Percentiles rank a stretch among this genome's conserved stretches.
Conservation (phyloP, 92 coral and sea anemone species). For the Micromussa lordhowensis region DNA sequence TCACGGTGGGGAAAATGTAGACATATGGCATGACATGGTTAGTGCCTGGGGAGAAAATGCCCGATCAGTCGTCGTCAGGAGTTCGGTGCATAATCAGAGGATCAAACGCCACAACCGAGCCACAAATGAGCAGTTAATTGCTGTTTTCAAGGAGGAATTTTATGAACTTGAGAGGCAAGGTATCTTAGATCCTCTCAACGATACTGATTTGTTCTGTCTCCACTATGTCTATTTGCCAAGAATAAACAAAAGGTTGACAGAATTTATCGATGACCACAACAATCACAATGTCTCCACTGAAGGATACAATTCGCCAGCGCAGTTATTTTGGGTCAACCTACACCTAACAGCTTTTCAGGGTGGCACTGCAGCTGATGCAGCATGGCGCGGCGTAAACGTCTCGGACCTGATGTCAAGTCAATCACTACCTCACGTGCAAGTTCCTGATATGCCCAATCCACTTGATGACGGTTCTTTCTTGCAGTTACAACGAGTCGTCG, state of each 20-base stretch:
- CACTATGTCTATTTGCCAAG: conserved; percentile 62
- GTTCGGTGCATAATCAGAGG: conserved; percentile 70
- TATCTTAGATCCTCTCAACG: conserved; percentile 34
- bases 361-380: background rate
- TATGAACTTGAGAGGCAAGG: conserved; percentile 42
- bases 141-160: conserved; percentile 27
- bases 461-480: too few relatives aligned
- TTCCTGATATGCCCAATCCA: conserved; percentile 22
- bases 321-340: conserved; percentile 35
- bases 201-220: conserved; percentile 59
- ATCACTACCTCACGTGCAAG: conserved; percentile 16
- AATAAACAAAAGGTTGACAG: conserved; percentile 36
- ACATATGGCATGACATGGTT: conserved; percentile 50
- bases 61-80: conserved; percentile 45
- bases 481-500: too few relatives aligned
- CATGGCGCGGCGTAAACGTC: conserved; percentile 35
- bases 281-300: conserved; percentile 60
- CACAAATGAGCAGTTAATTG: conserved; percentile 44
- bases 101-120: conserved; percentile 63
- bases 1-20: conserved; percentile 67
- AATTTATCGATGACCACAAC: conserved; percentile 62
- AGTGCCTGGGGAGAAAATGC: conserved; percentile 34
- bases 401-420: conserved; percentile 3
- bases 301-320: conserved; percentile 49
- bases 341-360: conserved; percentile 28